Conservation (phyloP, 1,140 invertebrate genomes). For the Ostrea edulis region DNA sequence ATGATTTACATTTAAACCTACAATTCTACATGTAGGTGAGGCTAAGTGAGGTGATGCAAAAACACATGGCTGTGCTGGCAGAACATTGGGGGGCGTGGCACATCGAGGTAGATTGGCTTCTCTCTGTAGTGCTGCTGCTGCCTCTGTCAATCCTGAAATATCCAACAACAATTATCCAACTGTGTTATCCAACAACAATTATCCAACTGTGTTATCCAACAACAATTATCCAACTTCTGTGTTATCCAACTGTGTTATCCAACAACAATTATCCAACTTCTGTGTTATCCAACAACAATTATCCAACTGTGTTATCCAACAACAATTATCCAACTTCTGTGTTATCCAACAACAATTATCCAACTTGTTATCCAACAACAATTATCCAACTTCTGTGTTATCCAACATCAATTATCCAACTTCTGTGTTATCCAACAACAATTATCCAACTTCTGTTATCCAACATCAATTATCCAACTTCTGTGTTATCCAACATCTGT, state of each 20-base stretch:
- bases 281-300: not conserved
- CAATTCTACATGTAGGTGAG: conserved; percentile 68
- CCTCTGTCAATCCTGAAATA: conserved; percentile 73
- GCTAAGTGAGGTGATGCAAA: conserved; percentile 61
- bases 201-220: not conserved
- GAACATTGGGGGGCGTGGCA: conserved; percentile 64
- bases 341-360: not conserved
- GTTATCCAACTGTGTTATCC: not conserved
- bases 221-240: no score
- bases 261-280: no score
- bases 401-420: not conserved
- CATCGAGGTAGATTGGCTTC: conserved; percentile 85
- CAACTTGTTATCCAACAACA: no score
- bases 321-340: no score
- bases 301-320: no score
- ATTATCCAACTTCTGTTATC: no score
- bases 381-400: no score
- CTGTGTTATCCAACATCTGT: no score
- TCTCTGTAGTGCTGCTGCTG: conserved; percentile 86
- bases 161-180: not conserved
- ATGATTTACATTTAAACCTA: no score
- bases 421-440: no score
- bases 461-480: no score
- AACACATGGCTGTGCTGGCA: conserved; percentile 63
- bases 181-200: no score